Evolutionary conservation across 2,113 vertebrate species (phyloP), one percentile per base, ranked within the genome.

Genomic region (Apodemus speciosus): DNA sequence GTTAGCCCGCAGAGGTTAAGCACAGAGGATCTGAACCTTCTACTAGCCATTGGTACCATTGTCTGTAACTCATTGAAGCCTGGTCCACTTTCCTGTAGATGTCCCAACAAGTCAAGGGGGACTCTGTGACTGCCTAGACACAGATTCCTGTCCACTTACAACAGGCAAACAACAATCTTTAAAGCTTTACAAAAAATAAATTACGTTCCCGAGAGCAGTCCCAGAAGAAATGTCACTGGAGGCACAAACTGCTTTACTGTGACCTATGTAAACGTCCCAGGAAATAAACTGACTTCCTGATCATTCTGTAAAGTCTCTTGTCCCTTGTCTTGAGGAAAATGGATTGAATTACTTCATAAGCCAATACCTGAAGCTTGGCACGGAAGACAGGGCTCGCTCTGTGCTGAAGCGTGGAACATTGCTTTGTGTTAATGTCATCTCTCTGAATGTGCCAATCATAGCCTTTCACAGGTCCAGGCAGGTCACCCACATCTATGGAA

Each of bases 181-280:
- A 92, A 89, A 91, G 60, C 71, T 69, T 86, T 40, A 56, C 64
- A 53, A 79, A 94, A 95, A 81, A 51, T 75, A 90, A 90, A 93
- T 95, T 73, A 81, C 16, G 11, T 95, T 93, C 69, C 62, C n/a
- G 2, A 56, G 68, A 96, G 71, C 60, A 93, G 84, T 86, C 91
- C 71, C 51, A 81, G 94, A 88, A 96, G 96, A 97, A 97, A 96
- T 92, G 94, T 92, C 92, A 64, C 0, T 92, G 92, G 84, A 53
- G 84, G 86, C 76, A 35, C 92, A 77, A 89, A 83, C 53, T 58
- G 21, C 73, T 94, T 94, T 85, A 16, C 88, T 69, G 64, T 91
- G 94, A 93, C 94, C 91, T 92, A 27, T 71, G 95, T 84, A 91
- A 95, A 91, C 20, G 3, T 95, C 94, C 75, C 56, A 43, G 90